These are phyloP conservation scores for Ornithoptera alexandrae DNA, from an alignment of 2,888 invertebrate genomes.

Conservation along the genomic window DNA sequence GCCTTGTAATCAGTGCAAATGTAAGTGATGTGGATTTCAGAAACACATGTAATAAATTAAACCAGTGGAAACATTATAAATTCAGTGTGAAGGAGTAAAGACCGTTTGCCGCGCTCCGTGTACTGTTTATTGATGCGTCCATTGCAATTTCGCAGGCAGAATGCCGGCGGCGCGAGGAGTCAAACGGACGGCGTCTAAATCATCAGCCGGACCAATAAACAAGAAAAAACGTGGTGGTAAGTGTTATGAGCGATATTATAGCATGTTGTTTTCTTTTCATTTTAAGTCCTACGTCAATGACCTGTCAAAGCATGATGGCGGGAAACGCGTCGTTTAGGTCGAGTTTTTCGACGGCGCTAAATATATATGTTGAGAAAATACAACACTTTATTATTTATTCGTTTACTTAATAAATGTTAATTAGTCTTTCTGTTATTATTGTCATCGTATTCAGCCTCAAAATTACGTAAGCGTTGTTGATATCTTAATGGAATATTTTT, in stretches of 20 bases:
- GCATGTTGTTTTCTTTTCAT: conserved; percentile 71
- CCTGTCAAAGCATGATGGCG: conserved; percentile 77
- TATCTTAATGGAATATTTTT: conserved; percentile 42
- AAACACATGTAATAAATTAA: conserved; percentile 62
- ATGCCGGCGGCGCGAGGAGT: conserved; percentile 78
- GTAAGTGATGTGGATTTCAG: conserved; percentile 56
- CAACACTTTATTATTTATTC: conserved; percentile 27
- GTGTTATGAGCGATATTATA: conserved; percentile 45
- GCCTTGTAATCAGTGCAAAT: conserved; percentile 69
- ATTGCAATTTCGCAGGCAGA: conserved; percentile 73
- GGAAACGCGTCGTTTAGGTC: conserved; percentile 60
- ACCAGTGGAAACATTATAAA: conserved; percentile 67
- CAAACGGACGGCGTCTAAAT: conserved; percentile 74
- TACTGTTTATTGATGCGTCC: conserved; percentile 70
- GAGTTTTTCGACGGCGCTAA: conserved; percentile 40
- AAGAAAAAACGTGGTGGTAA: conserved; percentile 77
- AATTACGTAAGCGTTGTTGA: conserved; percentile 44
- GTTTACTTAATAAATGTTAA: conserved; percentile 32
- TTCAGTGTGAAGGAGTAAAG: conserved; percentile 49
- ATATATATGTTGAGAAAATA: conserved; percentile 28
- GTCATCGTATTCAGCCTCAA: conserved; percentile 32
- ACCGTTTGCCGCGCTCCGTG: conserved; percentile 66
- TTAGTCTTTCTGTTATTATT: conserved; percentile 27
- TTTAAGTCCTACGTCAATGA: conserved; percentile 67
- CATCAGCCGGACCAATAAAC: conserved; percentile 64